Conservation (phyloP, 2,888 invertebrate species). For the Agrotis segetum region DNA sequence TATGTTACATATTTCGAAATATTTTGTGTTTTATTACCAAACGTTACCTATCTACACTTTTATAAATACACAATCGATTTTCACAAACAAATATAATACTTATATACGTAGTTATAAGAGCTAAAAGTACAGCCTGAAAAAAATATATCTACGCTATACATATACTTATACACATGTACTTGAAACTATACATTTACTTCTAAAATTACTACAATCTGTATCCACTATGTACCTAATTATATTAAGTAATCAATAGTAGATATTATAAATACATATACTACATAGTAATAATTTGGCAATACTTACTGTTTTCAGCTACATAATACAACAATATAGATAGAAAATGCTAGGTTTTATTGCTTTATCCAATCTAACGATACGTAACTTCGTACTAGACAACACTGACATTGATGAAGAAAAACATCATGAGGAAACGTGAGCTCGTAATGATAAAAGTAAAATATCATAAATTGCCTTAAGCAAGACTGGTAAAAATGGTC, state of each 20-base stretch:
- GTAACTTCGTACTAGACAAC: neutral
- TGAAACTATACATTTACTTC: neutral
- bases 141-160: neutral
- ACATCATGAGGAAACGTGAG: neutral
- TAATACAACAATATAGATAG: conserved; percentile 25
- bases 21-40: neutral
- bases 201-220: neutral
- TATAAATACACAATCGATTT: conserved; percentile 13
- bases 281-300: conserved; percentile 15
- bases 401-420: neutral
- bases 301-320: conserved; percentile 32
- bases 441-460: too few relatives aligned
- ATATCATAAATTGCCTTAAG: neutral
- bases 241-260: neutral
- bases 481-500: neutral
- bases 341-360: conserved; percentile 15
- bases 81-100: neutral
- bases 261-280: conserved; percentile 19
- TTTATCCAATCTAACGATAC: conserved; percentile 46
- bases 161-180: neutral
- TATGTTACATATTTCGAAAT: conserved; percentile 14
- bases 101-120: neutral
- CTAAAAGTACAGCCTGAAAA: neutral
- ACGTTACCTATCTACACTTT: neutral
- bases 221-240: neutral